These are phyloP conservation scores for Cirrhinus mrigala DNA, from an alignment of 2,797 vertebrate genomes.

Conservation along the genomic window DNA sequence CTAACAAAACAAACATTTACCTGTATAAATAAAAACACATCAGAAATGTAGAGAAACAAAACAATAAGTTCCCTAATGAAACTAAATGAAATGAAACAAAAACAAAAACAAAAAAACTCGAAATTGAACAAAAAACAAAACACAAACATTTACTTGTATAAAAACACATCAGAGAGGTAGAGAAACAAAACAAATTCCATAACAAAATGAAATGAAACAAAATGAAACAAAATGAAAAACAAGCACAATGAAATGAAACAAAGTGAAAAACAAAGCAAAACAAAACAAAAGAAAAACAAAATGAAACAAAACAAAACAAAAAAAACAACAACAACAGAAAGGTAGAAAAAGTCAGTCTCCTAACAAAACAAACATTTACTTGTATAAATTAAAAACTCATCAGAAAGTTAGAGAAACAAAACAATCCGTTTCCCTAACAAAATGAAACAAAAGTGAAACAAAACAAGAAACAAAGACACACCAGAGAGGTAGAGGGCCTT, in stretches of 20 bases:
- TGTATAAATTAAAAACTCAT: too few relatives aligned
- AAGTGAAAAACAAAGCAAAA: not conserved
- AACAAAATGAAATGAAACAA: too few relatives aligned
- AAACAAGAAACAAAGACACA: slow-evolving; percentile 61
- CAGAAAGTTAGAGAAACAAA: too few relatives aligned
- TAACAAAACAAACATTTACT: too few relatives aligned
- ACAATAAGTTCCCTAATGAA: not conserved
- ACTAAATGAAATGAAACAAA: not conserved
- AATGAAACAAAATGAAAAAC: too few relatives aligned
- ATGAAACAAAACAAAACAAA: not conserved
- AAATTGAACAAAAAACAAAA: too few relatives aligned
- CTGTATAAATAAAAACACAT: not conserved
- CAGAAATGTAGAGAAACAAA: not conserved
- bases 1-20: not conserved
- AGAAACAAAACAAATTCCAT: too few relatives aligned
- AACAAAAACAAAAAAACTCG: too few relatives aligned
- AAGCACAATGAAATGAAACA: not conserved
- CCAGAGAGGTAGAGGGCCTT: slow-evolving; percentile 92
- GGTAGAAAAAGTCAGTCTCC: not conserved
- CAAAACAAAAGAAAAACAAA: too few relatives aligned
- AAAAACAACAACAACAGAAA: not conserved
- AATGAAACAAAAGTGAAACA: not conserved
- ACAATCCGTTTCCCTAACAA: not conserved
- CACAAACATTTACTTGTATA: too few relatives aligned
- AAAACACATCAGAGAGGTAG: too few relatives aligned